phyloP scores from a whole-genome alignment of 2,113 vertebrate genomes.

The Synchiropus splendidus region DNA sequence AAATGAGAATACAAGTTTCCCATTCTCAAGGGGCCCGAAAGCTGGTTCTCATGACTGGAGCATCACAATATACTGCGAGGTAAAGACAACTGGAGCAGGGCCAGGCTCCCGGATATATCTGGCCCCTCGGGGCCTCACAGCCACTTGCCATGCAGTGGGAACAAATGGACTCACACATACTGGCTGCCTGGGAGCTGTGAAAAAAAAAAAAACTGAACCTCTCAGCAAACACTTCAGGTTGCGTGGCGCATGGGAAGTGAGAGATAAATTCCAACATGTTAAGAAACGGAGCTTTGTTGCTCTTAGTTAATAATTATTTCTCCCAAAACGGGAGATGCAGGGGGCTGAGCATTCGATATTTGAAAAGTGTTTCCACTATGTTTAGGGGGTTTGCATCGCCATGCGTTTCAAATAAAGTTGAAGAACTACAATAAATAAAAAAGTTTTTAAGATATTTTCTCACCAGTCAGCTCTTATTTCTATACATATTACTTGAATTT shows the following conservation, averaged over 20 bases:
- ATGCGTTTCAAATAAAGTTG: no score
- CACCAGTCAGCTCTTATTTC: no score
- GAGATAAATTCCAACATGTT: conserved; percentile 41
- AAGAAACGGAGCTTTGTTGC: conserved; percentile 43
- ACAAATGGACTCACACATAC: conserved; percentile 51
- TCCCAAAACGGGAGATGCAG: no score
- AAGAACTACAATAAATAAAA: no score
- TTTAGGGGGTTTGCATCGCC: no score
- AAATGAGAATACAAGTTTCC: conserved; percentile 45
- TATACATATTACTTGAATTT: no score
- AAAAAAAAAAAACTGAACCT: conserved; percentile 40
- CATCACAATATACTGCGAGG: conserved; percentile 54
- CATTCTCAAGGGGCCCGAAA: conserved; percentile 33
- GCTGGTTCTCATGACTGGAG: conserved; percentile 50
- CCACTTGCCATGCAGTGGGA: conserved; percentile 63
- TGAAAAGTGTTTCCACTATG: no score
- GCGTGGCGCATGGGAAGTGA: conserved; percentile 50
- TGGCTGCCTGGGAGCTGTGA: conserved; percentile 46
- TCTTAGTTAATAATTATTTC: neutral
- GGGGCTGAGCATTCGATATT: no score
- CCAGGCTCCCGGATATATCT: conserved; percentile 60
- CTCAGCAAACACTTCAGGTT: conserved; percentile 57
- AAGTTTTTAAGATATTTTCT: no score
- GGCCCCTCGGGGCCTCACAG: conserved; percentile 42
- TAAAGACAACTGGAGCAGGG: conserved; percentile 59